phyloP scores from a whole-genome alignment of 2,113 vertebrate species.

The Haemorhous mexicanus region DNA sequence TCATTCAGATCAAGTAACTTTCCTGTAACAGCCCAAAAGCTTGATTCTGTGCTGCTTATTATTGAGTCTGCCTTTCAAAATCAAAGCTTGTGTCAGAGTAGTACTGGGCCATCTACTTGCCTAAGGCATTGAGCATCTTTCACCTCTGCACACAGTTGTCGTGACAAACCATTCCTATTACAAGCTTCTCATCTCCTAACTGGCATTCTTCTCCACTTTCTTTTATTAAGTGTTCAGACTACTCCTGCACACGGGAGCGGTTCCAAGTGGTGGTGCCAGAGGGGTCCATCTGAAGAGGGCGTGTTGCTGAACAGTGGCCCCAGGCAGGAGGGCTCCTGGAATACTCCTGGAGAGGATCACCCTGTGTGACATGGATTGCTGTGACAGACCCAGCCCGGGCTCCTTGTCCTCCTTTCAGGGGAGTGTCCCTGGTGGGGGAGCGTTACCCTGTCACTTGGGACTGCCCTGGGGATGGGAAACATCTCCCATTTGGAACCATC shows the following conservation, averaged over 20 bases:
- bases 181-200: not conserved
- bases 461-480: not conserved
- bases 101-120: not conserved
- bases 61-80: not conserved
- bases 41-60: not conserved
- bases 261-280: not conserved
- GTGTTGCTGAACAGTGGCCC: not conserved
- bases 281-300: not conserved
- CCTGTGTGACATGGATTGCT: rapidly evolving
- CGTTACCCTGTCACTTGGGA: rapidly evolving
- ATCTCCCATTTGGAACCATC: not conserved
- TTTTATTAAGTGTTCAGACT: not conserved
- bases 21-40: not conserved
- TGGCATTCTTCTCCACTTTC: not conserved
- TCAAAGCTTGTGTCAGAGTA: not conserved
- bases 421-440: rapidly evolving
- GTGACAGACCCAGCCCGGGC: not conserved
- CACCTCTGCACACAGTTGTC: not conserved
- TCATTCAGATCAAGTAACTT: not conserved
- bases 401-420: no score
- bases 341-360: not conserved
- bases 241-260: not conserved
- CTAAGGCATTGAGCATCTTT: not conserved
- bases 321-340: not conserved
- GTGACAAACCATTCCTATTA: not conserved